phyloP scores from a whole-genome alignment of 2,888 invertebrate species.

The Onchidella celtica region DNA sequence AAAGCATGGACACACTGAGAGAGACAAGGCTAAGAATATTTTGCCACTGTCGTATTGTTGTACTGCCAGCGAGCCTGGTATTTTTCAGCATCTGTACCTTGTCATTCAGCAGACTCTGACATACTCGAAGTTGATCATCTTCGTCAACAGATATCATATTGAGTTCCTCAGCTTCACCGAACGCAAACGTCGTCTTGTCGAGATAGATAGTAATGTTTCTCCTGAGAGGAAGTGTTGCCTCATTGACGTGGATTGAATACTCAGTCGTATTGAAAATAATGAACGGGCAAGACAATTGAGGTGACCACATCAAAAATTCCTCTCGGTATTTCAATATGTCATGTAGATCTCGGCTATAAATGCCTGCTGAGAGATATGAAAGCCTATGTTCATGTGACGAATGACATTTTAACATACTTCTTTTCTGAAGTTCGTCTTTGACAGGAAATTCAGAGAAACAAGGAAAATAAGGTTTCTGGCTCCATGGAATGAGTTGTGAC shows the following conservation, averaged over 20 bases:
- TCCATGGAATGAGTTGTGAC: neutral
- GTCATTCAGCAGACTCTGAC: neutral
- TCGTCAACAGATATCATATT: neutral
- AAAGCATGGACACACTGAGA: slow-evolving; percentile 13
- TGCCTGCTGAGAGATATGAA: neutral
- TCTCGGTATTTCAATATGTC: neutral
- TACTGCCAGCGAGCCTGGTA: too few relatives aligned
- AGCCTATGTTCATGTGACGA: neutral
- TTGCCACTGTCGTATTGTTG: neutral
- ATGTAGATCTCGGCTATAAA: neutral
- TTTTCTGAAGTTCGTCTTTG: too few relatives aligned
- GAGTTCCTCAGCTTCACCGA: neutral
- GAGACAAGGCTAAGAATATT: slow-evolving; percentile 21
- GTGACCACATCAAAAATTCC: neutral
- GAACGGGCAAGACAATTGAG: neutral
- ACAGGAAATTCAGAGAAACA: too few relatives aligned
- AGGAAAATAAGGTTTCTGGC: neutral
- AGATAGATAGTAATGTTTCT: neutral
- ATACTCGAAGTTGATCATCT: neutral
- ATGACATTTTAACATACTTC: neutral
- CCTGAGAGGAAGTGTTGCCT: too few relatives aligned
- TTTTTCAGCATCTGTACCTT: neutral
- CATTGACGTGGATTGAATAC: neutral
- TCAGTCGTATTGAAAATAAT: neutral
- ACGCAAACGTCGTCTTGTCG: neutral